phyloP scores from a whole-genome alignment of 2,888 invertebrate genomes.

The Pecten maximus region DNA sequence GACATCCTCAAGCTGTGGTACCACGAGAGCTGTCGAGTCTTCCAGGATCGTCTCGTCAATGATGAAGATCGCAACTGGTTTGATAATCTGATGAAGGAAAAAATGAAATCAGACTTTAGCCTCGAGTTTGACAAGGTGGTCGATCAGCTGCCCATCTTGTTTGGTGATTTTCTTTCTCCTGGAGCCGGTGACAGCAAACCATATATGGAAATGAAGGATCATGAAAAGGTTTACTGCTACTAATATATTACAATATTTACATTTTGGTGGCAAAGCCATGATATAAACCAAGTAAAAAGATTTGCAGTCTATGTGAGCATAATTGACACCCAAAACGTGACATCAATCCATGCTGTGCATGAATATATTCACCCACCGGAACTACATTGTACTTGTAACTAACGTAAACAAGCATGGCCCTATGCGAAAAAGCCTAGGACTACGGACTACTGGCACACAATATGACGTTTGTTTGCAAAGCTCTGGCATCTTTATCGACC shows the following conservation, averaged over 20 bases:
- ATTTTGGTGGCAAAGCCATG: no score
- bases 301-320: no score
- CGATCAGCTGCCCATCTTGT: conserved; percentile 85
- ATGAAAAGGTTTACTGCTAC: conserved; percentile 85
- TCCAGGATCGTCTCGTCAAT: conserved; percentile 83
- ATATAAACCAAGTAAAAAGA: no score
- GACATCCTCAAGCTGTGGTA: conserved; percentile 82
- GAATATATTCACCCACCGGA: no score
- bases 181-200: conserved; percentile 83
- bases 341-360: no score
- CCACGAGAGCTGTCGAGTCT: conserved; percentile 82
- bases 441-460: no score
- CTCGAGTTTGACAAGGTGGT: conserved; percentile 84
- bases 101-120: conserved; percentile 85
- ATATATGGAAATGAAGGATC: conserved; percentile 87
- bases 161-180: conserved; percentile 86
- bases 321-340: no score
- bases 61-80: conserved; percentile 82
- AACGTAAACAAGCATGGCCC: no score
- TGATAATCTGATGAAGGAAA: conserved; percentile 79
- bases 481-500: no score
- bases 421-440: no score
- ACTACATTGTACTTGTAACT: no score
- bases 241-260: not conserved
- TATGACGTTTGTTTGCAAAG: no score